Conservation (phyloP, 2,797 vertebrate species). For the Pseudotriccus pelzelni region DNA sequence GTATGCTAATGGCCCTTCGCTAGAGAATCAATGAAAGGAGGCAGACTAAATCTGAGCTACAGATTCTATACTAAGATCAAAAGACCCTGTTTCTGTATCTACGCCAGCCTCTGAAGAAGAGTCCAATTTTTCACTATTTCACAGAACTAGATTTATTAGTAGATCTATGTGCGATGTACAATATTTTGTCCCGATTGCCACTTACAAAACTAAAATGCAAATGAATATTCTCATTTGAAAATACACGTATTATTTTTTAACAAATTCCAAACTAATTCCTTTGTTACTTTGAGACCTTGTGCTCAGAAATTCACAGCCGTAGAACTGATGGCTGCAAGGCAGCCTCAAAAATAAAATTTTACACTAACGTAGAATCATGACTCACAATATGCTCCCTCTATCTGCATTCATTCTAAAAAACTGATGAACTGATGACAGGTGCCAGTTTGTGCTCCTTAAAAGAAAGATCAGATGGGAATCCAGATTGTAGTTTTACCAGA, state of each 20-base stretch:
- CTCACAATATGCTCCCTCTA: constrained; percentile 34
- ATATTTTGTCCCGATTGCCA: neutral
- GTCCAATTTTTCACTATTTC: neutral
- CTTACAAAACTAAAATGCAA: neutral
- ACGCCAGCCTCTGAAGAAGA: neutral
- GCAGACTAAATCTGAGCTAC: neutral
- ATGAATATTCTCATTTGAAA: neutral
- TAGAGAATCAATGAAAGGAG: neutral
- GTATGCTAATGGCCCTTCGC: neutral
- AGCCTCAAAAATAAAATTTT: neutral
- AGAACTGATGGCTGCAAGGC: neutral
- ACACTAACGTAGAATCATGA: neutral
- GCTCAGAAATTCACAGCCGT: neutral
- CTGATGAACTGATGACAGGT: constrained; percentile 18
- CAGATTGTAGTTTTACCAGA: constrained; percentile 10
- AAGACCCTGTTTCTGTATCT: neutral
- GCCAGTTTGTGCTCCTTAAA: constrained; percentile 7
- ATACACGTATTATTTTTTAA: neutral
- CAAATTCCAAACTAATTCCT: neutral
- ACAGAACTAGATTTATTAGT: neutral
- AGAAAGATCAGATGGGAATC: constrained; percentile 39
- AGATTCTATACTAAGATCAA: neutral
- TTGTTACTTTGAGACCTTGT: neutral
- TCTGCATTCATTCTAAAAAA: neutral
- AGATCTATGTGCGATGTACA: neutral